phyloP scores from a whole-genome alignment of 1,140 invertebrate genomes.

The Drosophila takahashii region DNA sequence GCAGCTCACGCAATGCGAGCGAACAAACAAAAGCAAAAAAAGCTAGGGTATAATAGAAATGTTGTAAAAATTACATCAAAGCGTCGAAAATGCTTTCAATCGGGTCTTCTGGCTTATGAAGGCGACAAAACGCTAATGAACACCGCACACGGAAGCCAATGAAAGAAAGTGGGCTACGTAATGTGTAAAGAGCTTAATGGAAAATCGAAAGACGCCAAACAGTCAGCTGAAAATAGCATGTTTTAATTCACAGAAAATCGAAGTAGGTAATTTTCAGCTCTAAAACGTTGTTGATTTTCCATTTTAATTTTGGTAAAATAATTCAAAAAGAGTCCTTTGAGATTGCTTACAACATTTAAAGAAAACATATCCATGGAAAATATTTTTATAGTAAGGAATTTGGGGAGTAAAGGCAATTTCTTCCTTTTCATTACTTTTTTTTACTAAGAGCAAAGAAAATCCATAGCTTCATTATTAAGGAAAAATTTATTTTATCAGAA shows the following conservation, averaged over 20 bases:
- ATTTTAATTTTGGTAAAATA: background rate
- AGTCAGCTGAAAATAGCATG: conserved; percentile 14
- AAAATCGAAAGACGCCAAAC: conserved; percentile 56
- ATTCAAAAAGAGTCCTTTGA: background rate
- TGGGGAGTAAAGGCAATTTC: too few species aligned
- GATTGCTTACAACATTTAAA: too few species aligned
- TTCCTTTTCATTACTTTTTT: too few species aligned
- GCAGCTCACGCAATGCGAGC: conserved; percentile 45
- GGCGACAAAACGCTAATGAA: conserved; percentile 80
- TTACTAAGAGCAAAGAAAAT: background rate
- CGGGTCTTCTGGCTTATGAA: conserved; percentile 29
- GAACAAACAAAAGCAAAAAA: conserved; percentile 10
- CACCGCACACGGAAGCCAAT: conserved; percentile 60
- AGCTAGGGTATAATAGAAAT: conserved; percentile 36
- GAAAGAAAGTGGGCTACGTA: conserved; percentile 19
- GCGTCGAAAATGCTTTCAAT: conserved; percentile 42
- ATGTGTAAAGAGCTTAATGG: conserved; percentile 43
- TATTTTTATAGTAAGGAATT: too few species aligned
- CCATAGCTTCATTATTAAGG: background rate
- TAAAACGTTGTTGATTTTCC: background rate
- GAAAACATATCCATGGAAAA: too few species aligned
- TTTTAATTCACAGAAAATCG: background rate
- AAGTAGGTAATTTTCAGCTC: background rate
- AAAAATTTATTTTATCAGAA: background rate
- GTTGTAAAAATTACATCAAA: conserved; percentile 62